Conservation (phyloP, 2,888 invertebrate genomes). For the Lasioglossum lativentre region DNA sequence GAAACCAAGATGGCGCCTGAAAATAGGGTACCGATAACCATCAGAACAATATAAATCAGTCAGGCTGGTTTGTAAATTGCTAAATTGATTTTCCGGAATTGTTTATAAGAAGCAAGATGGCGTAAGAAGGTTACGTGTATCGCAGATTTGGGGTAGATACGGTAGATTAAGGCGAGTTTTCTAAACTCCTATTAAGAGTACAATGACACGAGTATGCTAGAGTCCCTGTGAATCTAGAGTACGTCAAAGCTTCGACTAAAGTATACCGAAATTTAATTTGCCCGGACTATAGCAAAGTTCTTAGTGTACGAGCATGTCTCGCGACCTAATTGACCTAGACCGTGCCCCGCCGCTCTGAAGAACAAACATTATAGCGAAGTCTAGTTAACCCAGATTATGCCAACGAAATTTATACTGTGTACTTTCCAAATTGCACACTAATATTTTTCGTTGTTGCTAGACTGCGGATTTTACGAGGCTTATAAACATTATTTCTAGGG, state of each 20-base stretch:
- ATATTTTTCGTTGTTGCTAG: neutral
- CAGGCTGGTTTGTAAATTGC: neutral
- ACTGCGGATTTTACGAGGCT: neutral
- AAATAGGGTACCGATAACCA: neutral
- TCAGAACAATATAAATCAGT: neutral
- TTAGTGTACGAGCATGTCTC: neutral
- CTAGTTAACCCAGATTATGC: neutral
- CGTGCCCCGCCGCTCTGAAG: neutral
- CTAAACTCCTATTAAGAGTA: neutral
- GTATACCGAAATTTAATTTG: conserved; percentile 1
- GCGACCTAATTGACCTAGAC: neutral
- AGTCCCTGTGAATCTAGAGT: neutral
- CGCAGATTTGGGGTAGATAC: neutral
- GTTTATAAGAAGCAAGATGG: neutral
- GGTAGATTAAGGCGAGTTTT: neutral
- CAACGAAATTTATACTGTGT: neutral
- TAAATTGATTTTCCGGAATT: neutral
- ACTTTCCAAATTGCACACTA: neutral
- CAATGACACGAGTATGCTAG: neutral
- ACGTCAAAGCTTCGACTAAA: neutral
- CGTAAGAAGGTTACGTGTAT: neutral
- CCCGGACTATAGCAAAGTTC: neutral
- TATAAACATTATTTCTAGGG: neutral
- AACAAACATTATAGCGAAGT: conserved; percentile 4
- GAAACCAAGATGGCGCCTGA: neutral